These are phyloP conservation scores for Drosophila acutilabella DNA, from an alignment of 2,888 invertebrate genomes.

Conservation along the genomic window DNA sequence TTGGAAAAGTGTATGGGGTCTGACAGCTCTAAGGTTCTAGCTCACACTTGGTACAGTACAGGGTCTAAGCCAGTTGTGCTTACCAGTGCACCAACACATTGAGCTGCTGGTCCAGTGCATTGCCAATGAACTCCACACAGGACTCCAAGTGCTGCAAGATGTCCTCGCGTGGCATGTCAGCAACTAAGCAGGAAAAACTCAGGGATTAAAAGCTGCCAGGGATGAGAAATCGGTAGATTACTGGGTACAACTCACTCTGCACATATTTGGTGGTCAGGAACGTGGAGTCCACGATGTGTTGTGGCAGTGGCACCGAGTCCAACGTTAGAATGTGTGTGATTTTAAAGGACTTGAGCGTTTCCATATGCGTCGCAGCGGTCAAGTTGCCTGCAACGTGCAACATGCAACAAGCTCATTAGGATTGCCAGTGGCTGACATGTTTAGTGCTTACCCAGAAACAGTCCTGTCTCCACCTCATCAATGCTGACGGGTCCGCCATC, in stretches of 20 bases:
- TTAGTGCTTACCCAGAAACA: conserved; percentile 81
- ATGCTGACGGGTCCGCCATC: conserved; percentile 85
- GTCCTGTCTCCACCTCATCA: conserved; percentile 83
- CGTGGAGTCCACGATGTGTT: conserved; percentile 89
- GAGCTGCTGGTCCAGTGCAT: conserved; percentile 88
- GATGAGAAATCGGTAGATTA: neutral
- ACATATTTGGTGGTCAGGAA: conserved; percentile 90
- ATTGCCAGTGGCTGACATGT: neutral
- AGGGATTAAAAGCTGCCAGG: too few relatives aligned
- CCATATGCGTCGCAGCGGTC: conserved; percentile 91
- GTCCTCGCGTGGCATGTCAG: conserved; percentile 94
- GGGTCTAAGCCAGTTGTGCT: neutral
- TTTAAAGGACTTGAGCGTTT: conserved; percentile 88
- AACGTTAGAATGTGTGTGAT: conserved; percentile 93
- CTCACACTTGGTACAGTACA: too few relatives aligned
- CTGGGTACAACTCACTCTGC: conserved; percentile 86
- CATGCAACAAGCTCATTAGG: conserved; percentile 4
- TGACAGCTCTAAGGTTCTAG: too few relatives aligned
- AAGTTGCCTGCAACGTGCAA: conserved; percentile 88
- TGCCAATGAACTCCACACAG: conserved; percentile 91
- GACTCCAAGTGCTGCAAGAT: conserved; percentile 92
- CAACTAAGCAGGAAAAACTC: conserved; percentile 86
- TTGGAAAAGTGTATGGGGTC: too few relatives aligned
- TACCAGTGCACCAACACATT: conserved; percentile 95
- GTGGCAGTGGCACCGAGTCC: conserved; percentile 93